A percentile compares a stretch with the other conserved stretches of the same genome.
Evolutionary conservation across 2,113 vertebrate genomes (phyloP).

Genomic region (Turnix velox): DNA sequence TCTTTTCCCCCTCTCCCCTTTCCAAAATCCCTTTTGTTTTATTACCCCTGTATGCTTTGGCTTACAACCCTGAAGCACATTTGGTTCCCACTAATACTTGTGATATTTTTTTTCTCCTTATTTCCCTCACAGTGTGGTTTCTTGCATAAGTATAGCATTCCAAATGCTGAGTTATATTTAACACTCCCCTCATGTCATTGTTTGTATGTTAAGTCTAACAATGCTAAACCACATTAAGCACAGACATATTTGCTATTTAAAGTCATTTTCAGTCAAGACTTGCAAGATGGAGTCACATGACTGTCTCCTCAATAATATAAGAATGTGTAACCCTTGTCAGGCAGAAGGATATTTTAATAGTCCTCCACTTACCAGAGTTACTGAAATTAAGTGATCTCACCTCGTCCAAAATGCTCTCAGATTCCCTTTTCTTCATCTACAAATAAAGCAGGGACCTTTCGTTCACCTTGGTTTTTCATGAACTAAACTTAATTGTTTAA

Average conservation of each 20-base stretch:
- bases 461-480: not conserved
- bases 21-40: not conserved
- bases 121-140: conserved; percentile 14
- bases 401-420: not conserved
- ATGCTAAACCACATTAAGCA: conserved; percentile 19
- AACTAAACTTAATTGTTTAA: not conserved
- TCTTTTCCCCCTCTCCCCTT: too few species aligned
- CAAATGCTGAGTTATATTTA: conserved; percentile 40
- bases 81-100: conserved; percentile 9
- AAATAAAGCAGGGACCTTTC: not conserved
- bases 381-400: not conserved
- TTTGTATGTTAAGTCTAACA: conserved; percentile 24
- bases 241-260: conserved; percentile 24
- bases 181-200: not conserved
- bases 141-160: conserved; percentile 20
- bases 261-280: not conserved
- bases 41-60: not conserved
- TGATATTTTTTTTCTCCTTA: not conserved
- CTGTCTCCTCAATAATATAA: not conserved
- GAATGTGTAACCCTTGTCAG: not conserved
- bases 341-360: not conserved
- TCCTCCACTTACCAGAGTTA: not conserved
- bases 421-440: not conserved
- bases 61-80: not conserved
- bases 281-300: not conserved